Evolutionary conservation across 2,888 invertebrate species (phyloP).

Genomic region (Abrostola triplasia): DNA sequence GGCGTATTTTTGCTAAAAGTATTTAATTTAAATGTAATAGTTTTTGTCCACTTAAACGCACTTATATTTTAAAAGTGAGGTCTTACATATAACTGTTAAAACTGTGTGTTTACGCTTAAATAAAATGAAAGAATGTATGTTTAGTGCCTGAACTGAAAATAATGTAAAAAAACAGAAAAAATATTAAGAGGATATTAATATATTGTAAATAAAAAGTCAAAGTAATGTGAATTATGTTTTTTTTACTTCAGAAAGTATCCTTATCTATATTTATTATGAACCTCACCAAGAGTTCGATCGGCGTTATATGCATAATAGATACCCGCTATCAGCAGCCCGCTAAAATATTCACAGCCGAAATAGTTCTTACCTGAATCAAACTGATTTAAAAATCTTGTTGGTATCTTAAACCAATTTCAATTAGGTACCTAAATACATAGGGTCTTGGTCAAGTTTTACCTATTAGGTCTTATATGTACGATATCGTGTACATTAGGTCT

Average conservation of each 20-base stretch:
- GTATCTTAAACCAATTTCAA: too few relatives aligned
- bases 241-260: conserved; percentile 33
- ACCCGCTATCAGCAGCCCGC: too few relatives aligned
- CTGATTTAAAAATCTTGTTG: too few relatives aligned
- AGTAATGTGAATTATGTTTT: conserved; percentile 64
- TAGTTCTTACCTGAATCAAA: too few relatives aligned
- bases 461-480: too few relatives aligned
- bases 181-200: conserved; percentile 85
- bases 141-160: conserved; percentile 83
- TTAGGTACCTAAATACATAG: too few relatives aligned
- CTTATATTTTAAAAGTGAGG: conserved; percentile 77
- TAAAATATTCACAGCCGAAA: too few relatives aligned
- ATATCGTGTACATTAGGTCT: neutral
- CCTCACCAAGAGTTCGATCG: too few relatives aligned
- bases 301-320: too few relatives aligned
- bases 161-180: conserved; percentile 68
- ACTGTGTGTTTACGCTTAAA: conserved; percentile 71
- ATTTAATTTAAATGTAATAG: conserved; percentile 63
- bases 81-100: conserved; percentile 66
- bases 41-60: conserved; percentile 56
- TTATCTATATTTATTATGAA: conserved; percentile 9
- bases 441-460: too few relatives aligned
- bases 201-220: conserved; percentile 86
- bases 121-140: conserved; percentile 66
- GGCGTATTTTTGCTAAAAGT: conserved; percentile 72